Evolutionary conservation across 2,113 vertebrate genomes (phyloP), one percentile per base, ranked within the genome.

Genomic region (Galeopterus variegatus): DNA sequence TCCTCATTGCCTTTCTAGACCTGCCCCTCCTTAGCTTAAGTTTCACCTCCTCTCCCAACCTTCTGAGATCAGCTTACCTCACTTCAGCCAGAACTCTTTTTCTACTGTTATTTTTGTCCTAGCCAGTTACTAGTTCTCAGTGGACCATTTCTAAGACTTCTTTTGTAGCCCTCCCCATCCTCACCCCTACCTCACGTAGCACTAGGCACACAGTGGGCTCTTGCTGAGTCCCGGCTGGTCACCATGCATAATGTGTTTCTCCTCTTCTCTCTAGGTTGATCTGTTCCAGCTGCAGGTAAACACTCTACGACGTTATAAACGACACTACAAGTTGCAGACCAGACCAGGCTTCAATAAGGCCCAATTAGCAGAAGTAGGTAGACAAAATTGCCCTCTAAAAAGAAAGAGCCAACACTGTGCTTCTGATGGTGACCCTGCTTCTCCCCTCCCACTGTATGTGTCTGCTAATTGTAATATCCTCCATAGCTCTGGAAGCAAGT

Each of bases 281-380:
- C 98, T 99, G 94, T 99, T 99, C 98, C 99, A 99, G 99, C 99
- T 99, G 95, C 99, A 99, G 93, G 99, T 99, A 98, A 99, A 99
- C 98, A 99, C 99, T 6, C 97, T 99, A 95, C 98, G 99, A 82
- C 99, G 99, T 95, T 99, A 99, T 98, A 99, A 99, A 98, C 98
- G 99, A 96, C 99, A 99, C 99, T 99, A 99, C 97, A 99, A 99
- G 97, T 98, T 99, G 96, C 99, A 99, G 98, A 99, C 99, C 75
- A 98, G 99, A 81, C 99, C 99, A 7, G 99, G 99, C 86, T 99
- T 99, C 97, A 99, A 99, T 98, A 99, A 99, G 98, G 99, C 99
- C 94, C 99, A 99, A 97, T 99, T 99, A 96, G 99, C 99, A 98
- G 99, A 99, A 99, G 99, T 99, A 99, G 98, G 98, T 98, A 65